phyloP scores from a whole-genome alignment of 2,797 vertebrate genomes.

The Graptemys geographica region DNA sequence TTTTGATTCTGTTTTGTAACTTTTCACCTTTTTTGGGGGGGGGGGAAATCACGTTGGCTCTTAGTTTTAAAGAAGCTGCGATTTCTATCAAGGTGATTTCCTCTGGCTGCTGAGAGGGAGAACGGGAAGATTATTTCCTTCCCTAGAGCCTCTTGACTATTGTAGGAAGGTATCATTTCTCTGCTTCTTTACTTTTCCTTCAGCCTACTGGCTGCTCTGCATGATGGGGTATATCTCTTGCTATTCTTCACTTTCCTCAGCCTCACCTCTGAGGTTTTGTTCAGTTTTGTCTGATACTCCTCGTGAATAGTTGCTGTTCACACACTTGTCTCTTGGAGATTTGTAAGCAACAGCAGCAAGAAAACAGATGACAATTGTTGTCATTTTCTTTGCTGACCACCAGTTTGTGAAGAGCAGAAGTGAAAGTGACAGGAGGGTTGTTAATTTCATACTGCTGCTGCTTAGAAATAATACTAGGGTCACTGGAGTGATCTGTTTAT shows the following conservation, averaged over 20 bases:
- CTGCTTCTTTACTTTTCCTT: background rate
- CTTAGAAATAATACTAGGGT: background rate
- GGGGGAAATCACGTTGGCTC: background rate
- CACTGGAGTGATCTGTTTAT: background rate
- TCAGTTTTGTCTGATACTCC: background rate
- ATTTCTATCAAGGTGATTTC: background rate
- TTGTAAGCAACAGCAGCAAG: background rate
- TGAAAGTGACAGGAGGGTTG: slow-evolving; percentile 16
- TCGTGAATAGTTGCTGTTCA: background rate
- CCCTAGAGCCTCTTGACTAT: background rate
- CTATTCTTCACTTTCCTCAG: background rate
- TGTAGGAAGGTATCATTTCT: background rate
- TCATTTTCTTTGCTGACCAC: background rate
- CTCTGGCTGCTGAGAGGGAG: background rate
- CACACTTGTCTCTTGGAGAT: background rate
- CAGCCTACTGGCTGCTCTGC: background rate
- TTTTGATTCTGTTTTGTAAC: slow-evolving; percentile 18
- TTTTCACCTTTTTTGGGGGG: background rate
- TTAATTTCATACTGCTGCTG: background rate
- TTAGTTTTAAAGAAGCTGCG: background rate
- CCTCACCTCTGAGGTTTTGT: background rate
- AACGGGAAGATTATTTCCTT: background rate
- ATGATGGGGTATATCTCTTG: background rate
- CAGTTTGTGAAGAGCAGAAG: slow-evolving; percentile 31
- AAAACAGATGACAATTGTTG: slow-evolving; percentile 18